Conservation (phyloP, 2,113 vertebrate species). For the Colinus virginianus region DNA sequence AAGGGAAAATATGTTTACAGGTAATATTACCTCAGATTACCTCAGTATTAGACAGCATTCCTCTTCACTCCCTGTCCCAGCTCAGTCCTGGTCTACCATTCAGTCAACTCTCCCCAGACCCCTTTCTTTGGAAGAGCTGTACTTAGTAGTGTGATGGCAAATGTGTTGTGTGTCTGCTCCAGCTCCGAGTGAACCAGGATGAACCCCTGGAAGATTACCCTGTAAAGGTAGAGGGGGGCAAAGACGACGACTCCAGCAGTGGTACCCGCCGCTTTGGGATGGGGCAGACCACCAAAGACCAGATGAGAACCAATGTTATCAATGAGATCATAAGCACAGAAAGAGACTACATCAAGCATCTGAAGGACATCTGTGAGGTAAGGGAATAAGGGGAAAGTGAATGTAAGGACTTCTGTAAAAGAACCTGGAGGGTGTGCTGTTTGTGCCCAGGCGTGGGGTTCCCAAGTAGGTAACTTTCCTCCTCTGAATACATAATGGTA, state of each 20-base stretch:
- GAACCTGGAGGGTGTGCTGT: not conserved
- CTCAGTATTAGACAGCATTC: accelerated
- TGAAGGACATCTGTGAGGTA: slow-evolving; percentile 98
- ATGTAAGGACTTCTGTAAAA: not conserved
- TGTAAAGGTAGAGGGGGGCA: slow-evolving; percentile 77
- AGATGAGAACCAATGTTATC: slow-evolving; percentile 96
- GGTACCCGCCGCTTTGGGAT: slow-evolving; percentile 78
- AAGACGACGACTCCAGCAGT: slow-evolving; percentile 72
- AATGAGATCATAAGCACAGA: slow-evolving; percentile 97
- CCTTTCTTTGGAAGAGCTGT: not conserved
- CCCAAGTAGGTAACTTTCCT: not conserved
- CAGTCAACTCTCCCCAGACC: not conserved
- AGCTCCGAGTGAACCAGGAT: slow-evolving; percentile 98
- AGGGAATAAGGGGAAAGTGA: not conserved
- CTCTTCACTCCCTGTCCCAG: not conserved
- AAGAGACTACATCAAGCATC: slow-evolving; percentile 95
- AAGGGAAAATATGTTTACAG: not conserved
- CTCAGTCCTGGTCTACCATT: not conserved
- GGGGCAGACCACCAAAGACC: slow-evolving; percentile 90
- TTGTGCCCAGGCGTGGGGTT: not conserved
- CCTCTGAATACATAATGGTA: not conserved
- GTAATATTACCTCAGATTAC: not conserved
- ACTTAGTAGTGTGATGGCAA: not conserved
- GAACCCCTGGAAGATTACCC: slow-evolving; percentile 89
- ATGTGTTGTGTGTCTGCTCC: not conserved